phyloP scores from a whole-genome alignment of 2,113 vertebrate species.

The Tragulus kanchil region DNA sequence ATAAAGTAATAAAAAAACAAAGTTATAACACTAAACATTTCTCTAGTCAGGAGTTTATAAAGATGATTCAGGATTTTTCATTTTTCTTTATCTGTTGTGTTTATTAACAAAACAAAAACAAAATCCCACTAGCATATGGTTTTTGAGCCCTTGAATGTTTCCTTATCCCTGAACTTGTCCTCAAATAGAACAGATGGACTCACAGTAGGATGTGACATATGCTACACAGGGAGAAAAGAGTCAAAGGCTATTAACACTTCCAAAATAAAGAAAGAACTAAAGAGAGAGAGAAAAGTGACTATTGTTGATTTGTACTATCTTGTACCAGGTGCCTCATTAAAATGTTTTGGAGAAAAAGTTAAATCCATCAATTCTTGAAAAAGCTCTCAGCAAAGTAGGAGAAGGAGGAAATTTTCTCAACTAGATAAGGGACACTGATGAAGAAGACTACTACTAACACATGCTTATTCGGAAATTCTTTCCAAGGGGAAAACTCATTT shows the following conservation, averaged over 20 bases:
- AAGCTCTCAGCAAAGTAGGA: too few relatives aligned
- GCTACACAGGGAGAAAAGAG: background rate
- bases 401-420: too few relatives aligned
- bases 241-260: background rate
- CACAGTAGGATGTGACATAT: background rate
- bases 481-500: too few relatives aligned
- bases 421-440: too few relatives aligned
- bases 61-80: background rate
- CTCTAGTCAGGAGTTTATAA: conserved; percentile 12
- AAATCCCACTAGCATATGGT: background rate
- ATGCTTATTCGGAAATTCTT: too few relatives aligned
- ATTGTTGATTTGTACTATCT: background rate
- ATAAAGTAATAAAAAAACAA: background rate
- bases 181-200: conserved; percentile 62
- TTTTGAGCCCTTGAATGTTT: background rate
- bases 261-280: background rate
- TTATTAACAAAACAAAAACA: conserved; percentile 41
- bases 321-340: background rate
- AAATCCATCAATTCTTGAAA: too few relatives aligned
- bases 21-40: background rate
- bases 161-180: background rate
- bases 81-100: conserved; percentile 17
- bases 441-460: too few relatives aligned
- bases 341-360: background rate
- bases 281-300: background rate